Conservation (phyloP, 2,888 invertebrate genomes). For the Oxytorus armatus region DNA sequence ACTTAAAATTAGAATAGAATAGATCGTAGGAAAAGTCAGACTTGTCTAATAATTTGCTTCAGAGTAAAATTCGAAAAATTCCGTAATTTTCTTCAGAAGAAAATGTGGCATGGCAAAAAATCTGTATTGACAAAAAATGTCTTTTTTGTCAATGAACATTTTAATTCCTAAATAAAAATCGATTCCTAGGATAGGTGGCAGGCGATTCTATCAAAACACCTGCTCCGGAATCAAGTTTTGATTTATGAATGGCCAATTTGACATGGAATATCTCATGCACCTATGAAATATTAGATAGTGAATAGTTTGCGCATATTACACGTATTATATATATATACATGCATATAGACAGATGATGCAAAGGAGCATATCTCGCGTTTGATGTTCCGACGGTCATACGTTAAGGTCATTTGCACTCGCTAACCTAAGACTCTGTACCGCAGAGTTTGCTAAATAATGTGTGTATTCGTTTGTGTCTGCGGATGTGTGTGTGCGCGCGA, state of each 20-base stretch:
- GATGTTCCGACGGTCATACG: constrained; percentile 69
- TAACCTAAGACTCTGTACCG: constrained; percentile 45
- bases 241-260: constrained; percentile 8
- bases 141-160: too few relatives aligned
- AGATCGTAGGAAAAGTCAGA: too few relatives aligned
- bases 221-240: too few relatives aligned
- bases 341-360: constrained; percentile 52
- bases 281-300: constrained; percentile 10
- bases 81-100: too few relatives aligned
- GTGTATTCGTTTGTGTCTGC: constrained; percentile 15
- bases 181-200: too few relatives aligned
- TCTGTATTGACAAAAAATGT: too few relatives aligned
- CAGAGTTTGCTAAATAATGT: constrained; percentile 46
- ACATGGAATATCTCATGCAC: neutral
- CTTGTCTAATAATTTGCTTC: too few relatives aligned
- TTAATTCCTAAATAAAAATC: too few relatives aligned
- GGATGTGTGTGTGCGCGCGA: constrained; percentile 35
- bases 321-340: constrained; percentile 14
- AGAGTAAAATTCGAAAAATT: too few relatives aligned
- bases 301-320: neutral
- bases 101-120: too few relatives aligned
- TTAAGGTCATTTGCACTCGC: constrained; percentile 68
- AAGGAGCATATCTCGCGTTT: constrained; percentile 65
- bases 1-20: too few relatives aligned
- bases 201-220: too few relatives aligned